Evolutionary conservation across 2,888 invertebrate genomes (phyloP).

Genomic region (Penaeus monodon): DNA sequence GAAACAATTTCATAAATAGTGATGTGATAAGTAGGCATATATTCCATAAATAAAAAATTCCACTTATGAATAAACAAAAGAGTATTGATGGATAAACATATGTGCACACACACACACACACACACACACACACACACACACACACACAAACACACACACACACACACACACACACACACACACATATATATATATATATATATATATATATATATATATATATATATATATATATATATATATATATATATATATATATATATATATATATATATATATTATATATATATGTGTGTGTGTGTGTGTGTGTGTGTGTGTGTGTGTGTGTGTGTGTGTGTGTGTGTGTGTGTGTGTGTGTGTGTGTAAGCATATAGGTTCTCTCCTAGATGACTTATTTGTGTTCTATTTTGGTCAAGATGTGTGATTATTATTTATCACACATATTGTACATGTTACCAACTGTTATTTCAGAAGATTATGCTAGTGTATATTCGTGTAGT

Average conservation of each 20-base stretch:
- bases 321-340: neutral
- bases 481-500: no score
- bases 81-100: neutral
- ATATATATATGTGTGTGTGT: no score
- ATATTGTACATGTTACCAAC: no score
- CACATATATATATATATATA: no score
- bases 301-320: no score
- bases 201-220: no score
- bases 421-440: no score
- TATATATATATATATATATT: no score
- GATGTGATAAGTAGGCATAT: conserved; percentile 23
- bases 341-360: neutral
- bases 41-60: conserved; percentile 19
- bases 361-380: neutral
- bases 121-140: conserved; percentile 19
- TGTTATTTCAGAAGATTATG: no score
- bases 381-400: neutral
- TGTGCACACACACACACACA: conserved; percentile 12
- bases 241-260: no score
- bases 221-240: neutral
- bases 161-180: no score
- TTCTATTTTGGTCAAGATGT: neutral
- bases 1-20: neutral
- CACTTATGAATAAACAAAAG: neutral
- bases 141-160: no score